Evolutionary conservation across 2,888 invertebrate species (phyloP), one percentile per base, ranked within the genome.

Genomic region (Ichneumoninae sp.): DNA sequence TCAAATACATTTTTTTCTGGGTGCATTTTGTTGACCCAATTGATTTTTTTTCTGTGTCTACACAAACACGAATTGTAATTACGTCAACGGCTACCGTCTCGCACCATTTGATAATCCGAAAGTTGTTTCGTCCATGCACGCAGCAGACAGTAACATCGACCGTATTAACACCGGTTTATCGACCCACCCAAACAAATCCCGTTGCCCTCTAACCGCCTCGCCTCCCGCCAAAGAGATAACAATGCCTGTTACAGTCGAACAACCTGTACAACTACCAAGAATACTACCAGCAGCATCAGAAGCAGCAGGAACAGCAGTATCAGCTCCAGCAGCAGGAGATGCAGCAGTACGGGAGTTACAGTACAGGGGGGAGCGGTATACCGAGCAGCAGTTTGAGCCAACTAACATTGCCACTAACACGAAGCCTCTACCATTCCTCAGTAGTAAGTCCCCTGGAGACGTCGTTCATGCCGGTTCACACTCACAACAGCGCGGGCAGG

Each of bases 271-370:
- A 92, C 93, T 94, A 92, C 93, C 93, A 92, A 92, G 93, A 92
- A 89, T 92, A 91, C 89, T 92, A 92, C 87, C 92, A 92, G 90
- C 88, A 90, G 73, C 90, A 89, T 44, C 91, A 91, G 60, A 85
- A 85, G 71, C 85, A 84, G 22, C 83, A 83, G 54, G 78, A 84
- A 19, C 81, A 83, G 30, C 85, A 87, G 68, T 85, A 87, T 73
- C 90, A 92, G 80, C 91, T 90, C 50, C 91, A 91, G 74, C 93
- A 93, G 70, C 94, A 93, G 87, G 94, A 94, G 83, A 94, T 94
- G 90, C 94, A 94, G 83, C 94, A 94, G 85, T 94, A 93, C 90
- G 94, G 94, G 86, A 94, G 94, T 91, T 85, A 85, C 83, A 83
- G 54, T 71, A 76, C 85, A 10, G 76, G 75, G 60, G 85, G 75